phyloP scores from a whole-genome alignment of 2,797 vertebrate species.

The Momotus momota region DNA sequence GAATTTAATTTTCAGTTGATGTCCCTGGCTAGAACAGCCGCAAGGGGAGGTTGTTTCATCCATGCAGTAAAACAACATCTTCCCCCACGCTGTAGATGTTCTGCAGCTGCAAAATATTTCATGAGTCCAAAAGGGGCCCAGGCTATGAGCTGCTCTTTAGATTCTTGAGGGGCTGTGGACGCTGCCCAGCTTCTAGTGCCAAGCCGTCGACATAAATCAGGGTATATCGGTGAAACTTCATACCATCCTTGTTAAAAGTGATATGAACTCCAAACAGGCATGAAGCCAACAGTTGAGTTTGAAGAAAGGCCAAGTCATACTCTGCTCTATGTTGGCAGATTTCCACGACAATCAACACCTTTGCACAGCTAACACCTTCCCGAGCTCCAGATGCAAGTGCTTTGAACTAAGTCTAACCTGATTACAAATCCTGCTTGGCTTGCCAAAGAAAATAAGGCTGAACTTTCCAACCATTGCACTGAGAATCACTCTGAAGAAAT shows the following conservation, averaged over 20 bases:
- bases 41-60: not conserved
- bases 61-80: not conserved
- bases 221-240: rapidly evolving
- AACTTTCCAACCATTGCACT: not conserved
- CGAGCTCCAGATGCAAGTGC: not conserved
- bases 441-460: not conserved
- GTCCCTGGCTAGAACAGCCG: not conserved
- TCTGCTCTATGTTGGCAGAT: not conserved
- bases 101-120: not conserved
- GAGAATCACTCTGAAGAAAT: not conserved
- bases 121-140: not conserved
- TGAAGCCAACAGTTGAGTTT: not conserved
- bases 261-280: not conserved
- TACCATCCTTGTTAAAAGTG: not conserved
- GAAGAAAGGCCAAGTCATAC: not conserved
- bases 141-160: not conserved
- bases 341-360: not conserved
- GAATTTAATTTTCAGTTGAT: not conserved
- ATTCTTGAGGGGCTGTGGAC: not conserved
- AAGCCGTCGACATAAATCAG: not conserved
- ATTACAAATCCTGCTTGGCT: not conserved
- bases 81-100: not conserved
- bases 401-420: not conserved
- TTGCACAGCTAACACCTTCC: not conserved
- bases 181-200: not conserved